phyloP scores from a whole-genome alignment of 2,797 vertebrate genomes.

The Lepus oiostolus region DNA sequence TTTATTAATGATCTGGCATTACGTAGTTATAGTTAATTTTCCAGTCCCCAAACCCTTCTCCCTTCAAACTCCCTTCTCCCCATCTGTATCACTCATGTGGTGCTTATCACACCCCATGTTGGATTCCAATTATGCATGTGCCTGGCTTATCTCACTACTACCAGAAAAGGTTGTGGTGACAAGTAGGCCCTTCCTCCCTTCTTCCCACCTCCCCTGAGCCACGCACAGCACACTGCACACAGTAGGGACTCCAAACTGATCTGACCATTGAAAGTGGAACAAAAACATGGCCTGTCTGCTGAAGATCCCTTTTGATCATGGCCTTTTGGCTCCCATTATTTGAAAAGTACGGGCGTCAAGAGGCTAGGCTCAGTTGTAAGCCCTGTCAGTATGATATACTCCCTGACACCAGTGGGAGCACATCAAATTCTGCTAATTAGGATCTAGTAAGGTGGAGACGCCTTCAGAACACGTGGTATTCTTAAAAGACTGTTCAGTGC shows the following conservation, averaged over 20 bases:
- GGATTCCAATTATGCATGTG: neutral
- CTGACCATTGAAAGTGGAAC: neutral
- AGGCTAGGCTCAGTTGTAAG: conserved; percentile 49
- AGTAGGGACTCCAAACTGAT: conserved; percentile 36
- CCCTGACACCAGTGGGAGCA: conserved; percentile 54
- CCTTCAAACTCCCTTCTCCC: neutral
- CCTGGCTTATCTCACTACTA: conserved; percentile 27
- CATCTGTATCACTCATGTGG: conserved; percentile 15
- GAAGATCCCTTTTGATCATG: conserved; percentile 72
- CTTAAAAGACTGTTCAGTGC: conserved; percentile 57
- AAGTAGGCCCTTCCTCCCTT: neutral
- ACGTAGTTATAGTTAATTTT: neutral
- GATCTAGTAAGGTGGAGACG: conserved; percentile 35
- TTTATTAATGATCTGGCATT: conserved; percentile 25
- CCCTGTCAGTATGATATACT: conserved; percentile 24
- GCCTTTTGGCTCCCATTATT: conserved; percentile 49
- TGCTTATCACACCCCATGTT: neutral
- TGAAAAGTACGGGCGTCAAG: conserved; percentile 66
- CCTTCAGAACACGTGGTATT: neutral
- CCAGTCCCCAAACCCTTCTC: conserved; percentile 38
- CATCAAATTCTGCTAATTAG: conserved; percentile 73
- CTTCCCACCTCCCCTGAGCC: neutral
- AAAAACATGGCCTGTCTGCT: conserved; percentile 66
- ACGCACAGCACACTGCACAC: neutral
- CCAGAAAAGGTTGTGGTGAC: neutral